A percentile compares a stretch with the other conserved stretches of the same genome.
phyloP scores from a whole-genome alignment of 2,797 vertebrate genomes.

The Chiroxiphia lanceolata region DNA sequence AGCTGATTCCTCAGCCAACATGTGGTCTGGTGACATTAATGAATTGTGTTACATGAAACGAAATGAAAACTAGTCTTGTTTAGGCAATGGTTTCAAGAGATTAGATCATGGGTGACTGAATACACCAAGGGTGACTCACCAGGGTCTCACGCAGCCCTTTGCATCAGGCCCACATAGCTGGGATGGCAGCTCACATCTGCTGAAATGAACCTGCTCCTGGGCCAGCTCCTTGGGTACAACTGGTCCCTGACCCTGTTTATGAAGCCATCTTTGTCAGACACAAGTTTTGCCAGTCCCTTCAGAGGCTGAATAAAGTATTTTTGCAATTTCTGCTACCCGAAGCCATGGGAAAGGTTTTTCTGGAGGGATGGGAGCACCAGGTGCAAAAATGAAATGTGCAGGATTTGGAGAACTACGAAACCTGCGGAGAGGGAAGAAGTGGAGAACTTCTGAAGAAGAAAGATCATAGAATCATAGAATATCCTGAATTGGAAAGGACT shows the following conservation, averaged over 20 bases:
- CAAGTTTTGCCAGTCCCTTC: background rate
- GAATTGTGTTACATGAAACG: background rate
- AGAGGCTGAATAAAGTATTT: background rate
- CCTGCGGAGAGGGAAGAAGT: background rate
- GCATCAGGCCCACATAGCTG: background rate
- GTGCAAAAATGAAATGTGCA: background rate
- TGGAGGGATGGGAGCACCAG: background rate
- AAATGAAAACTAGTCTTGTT: slow-evolving; percentile 19
- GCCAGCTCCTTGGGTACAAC: background rate
- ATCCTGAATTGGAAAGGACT: background rate
- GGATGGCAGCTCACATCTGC: background rate
- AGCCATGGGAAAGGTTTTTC: background rate
- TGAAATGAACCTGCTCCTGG: background rate
- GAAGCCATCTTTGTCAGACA: background rate
- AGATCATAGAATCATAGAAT: background rate
- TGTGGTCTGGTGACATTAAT: background rate
- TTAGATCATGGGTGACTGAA: background rate
- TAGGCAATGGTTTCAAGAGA: background rate
- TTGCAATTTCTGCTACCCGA: background rate
- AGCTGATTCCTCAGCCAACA: background rate
- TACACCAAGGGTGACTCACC: background rate
- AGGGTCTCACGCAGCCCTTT: slow-evolving; percentile 21
- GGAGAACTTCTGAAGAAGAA: background rate
- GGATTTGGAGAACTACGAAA: fast-evolving
- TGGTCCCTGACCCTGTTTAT: background rate